Percentiles rank a stretch among this genome's conserved stretches.
Conservation (phyloP, 2,113 vertebrate genomes). For the Centrocercus urophasianus region DNA sequence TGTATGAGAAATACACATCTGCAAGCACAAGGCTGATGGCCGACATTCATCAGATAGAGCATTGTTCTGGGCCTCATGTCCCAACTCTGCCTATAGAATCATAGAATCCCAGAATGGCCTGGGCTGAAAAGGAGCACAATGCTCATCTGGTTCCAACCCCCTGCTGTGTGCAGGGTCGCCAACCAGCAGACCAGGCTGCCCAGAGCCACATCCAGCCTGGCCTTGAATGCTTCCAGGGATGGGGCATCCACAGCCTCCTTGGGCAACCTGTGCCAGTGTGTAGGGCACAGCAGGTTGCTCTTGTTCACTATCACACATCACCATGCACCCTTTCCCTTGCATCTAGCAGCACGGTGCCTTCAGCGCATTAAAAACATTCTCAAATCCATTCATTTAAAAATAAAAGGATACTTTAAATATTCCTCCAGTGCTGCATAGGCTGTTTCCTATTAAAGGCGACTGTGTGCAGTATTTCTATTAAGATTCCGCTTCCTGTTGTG, state of each 20-base stretch:
- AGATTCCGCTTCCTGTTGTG: conserved; percentile 62
- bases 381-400: background rate
- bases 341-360: background rate
- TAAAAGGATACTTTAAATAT: background rate
- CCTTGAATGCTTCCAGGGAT: no score
- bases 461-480: conserved; percentile 15
- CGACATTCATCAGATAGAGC: background rate
- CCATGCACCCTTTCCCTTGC: background rate
- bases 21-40: background rate
- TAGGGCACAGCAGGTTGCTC: background rate
- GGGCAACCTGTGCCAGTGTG: no score
- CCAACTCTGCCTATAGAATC: background rate
- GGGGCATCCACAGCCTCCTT: no score
- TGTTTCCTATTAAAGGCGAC: conserved; percentile 56
- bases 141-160: no score
- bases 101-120: no score
- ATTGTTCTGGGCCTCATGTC: background rate
- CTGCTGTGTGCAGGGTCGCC: no score
- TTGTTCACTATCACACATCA: background rate
- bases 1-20: background rate
- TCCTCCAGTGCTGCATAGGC: background rate
- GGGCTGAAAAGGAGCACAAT: no score
- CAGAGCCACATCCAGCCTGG: no score
- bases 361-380: background rate
- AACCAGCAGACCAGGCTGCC: no score